Conservation (phyloP, 2,113 vertebrate species). For the Pterocles gutturalis region DNA sequence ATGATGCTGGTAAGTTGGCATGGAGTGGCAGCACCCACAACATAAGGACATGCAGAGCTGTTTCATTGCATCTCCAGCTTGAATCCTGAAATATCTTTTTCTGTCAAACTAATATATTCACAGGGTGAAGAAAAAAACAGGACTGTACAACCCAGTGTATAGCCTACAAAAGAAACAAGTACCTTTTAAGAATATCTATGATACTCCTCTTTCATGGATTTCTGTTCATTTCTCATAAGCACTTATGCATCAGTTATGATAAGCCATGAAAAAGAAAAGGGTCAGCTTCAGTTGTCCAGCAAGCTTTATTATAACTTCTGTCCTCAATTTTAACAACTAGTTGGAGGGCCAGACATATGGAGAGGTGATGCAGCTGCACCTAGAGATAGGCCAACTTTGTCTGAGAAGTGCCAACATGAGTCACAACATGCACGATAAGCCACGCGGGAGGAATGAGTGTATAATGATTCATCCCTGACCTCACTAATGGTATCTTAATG, state of each 20-base stretch:
- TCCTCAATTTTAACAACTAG: not conserved
- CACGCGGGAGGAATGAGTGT: not conserved
- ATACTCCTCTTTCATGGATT: not conserved
- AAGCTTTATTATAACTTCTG: not conserved
- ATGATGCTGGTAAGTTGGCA: not conserved
- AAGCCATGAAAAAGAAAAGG: not conserved
- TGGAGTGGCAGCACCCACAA: not conserved
- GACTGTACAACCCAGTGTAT: not conserved
- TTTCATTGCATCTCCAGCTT: not conserved
- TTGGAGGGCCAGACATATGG: not conserved
- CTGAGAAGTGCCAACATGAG: not conserved
- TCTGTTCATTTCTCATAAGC: not conserved
- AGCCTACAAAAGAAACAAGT: not conserved
- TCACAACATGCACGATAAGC: rapidly evolving
- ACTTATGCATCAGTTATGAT: not conserved
- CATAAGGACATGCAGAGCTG: not conserved
- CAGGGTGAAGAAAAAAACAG: not conserved
- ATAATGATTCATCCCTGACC: not conserved
- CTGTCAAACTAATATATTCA: not conserved
- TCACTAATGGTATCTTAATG: not conserved
- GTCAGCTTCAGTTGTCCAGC: not conserved
- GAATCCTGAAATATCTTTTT: not conserved
- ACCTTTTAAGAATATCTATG: not conserved
- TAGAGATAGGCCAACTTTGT: not conserved
- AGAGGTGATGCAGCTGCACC: not conserved